These are phyloP conservation scores for Parauchenoglanis ngamensis DNA, from an alignment of 2,797 vertebrate genomes.

Conservation along the genomic window DNA sequence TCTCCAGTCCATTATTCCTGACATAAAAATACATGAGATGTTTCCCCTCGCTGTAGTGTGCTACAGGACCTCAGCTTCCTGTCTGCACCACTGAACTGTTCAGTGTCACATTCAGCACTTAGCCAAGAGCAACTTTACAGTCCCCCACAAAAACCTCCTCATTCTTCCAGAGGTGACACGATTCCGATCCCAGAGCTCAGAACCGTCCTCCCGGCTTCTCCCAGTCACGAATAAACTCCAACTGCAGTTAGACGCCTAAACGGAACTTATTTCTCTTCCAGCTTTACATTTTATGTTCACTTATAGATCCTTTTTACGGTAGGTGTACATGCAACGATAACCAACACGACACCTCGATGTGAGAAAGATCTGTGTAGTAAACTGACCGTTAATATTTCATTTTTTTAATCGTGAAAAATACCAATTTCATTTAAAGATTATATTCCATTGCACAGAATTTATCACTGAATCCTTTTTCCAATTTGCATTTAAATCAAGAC, in stretches of 20 bases:
- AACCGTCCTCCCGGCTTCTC: not conserved
- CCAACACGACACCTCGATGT: not conserved
- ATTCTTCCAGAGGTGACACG: not conserved
- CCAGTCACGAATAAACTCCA: not conserved
- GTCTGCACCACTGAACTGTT: not conserved
- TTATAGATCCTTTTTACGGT: not conserved
- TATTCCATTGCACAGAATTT: not conserved
- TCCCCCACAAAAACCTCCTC: not conserved
- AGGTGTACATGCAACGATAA: not conserved
- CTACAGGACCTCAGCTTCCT: slow-evolving; percentile 6
- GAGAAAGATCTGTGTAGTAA: not conserved
- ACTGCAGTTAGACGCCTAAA: not conserved
- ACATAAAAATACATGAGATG: not conserved
- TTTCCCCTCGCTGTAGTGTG: not conserved
- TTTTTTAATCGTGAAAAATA: not conserved
- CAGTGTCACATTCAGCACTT: not conserved
- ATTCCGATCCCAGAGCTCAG: not conserved
- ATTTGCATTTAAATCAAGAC: not conserved
- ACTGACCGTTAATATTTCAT: not conserved
- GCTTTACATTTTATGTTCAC: not conserved
- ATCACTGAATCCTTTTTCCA: not conserved
- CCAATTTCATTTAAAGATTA: not conserved
- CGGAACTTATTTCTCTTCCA: not conserved
- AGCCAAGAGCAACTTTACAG: slow-evolving; percentile 11
- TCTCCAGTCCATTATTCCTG: slow-evolving; percentile 11